Conservation (phyloP, 2,113 vertebrate species). For the human region DNA sequence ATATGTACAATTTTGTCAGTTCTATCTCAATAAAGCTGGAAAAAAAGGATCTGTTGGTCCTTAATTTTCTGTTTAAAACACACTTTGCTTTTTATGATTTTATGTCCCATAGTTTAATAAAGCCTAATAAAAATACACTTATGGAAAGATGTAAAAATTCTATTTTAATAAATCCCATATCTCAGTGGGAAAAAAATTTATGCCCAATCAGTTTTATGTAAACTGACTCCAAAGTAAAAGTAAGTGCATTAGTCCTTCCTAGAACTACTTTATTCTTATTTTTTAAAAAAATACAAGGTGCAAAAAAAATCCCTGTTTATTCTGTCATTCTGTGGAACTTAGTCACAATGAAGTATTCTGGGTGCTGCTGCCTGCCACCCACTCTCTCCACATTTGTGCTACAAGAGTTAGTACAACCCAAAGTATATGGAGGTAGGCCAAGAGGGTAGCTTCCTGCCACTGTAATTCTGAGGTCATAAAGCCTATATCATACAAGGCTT, state of each 20-base stretch:
- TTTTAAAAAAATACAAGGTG: not conserved
- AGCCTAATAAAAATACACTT: not conserved
- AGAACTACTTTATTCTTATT: not conserved
- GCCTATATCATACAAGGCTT: not conserved
- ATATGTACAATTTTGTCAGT: not conserved
- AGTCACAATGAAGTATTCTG: not conserved
- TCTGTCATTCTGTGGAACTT: not conserved
- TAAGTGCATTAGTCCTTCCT: not conserved
- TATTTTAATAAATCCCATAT: not conserved
- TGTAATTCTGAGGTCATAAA: not conserved
- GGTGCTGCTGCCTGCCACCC: not conserved
- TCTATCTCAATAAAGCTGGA: not conserved
- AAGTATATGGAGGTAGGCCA: not conserved
- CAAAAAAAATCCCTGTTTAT: not conserved
- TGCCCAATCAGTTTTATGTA: not conserved
- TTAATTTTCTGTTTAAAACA: not conserved
- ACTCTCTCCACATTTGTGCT: not conserved
- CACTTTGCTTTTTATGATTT: not conserved
- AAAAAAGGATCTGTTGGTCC: not conserved
- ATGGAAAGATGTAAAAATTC: not conserved
- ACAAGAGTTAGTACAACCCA: not conserved
- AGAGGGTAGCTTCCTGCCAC: not conserved
- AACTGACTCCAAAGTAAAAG: not conserved
- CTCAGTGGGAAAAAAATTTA: not conserved
- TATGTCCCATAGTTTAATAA: not conserved